Conservation (phyloP, 2,113 vertebrate genomes). For the Columbina picui region DNA sequence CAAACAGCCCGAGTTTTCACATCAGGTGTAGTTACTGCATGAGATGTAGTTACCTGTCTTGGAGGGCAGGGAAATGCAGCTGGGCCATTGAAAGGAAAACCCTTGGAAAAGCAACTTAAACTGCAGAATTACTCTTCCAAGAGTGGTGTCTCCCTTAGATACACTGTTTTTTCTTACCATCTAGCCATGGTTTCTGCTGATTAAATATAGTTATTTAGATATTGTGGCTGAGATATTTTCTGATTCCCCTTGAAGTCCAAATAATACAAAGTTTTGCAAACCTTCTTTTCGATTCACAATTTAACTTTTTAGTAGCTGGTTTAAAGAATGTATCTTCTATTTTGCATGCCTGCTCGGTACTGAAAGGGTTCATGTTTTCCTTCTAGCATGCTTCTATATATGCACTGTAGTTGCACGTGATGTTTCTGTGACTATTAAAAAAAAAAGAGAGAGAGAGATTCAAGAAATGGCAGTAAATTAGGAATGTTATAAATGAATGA, state of each 20-base stretch:
- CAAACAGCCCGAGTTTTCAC: neutral
- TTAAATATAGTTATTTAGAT: neutral
- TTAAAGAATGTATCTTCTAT: neutral
- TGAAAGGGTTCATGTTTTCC: neutral
- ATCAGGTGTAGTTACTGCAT: too few relatives aligned
- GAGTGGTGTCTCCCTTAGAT: neutral
- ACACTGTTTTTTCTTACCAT: neutral
- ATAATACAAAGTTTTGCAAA: neutral
- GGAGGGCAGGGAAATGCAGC: neutral
- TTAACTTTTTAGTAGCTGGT: neutral
- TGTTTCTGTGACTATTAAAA: neutral
- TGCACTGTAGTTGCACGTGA: fast-evolving
- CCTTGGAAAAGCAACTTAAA: neutral
- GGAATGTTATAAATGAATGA: neutral
- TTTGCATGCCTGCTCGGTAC: neutral
- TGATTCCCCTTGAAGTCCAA: neutral
- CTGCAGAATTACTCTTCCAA: neutral
- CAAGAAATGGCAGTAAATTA: neutral
- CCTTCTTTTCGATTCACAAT: neutral
- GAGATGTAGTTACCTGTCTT: too few relatives aligned
- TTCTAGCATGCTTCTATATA: fast-evolving
- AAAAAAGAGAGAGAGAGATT: neutral
- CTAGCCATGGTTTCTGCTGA: neutral
- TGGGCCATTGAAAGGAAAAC: neutral
- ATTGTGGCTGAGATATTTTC: neutral